Evolutionary conservation across 1,140 invertebrate genomes (phyloP), one percentile per base, ranked within the genome.

Genomic region (Limonius californicus): DNA sequence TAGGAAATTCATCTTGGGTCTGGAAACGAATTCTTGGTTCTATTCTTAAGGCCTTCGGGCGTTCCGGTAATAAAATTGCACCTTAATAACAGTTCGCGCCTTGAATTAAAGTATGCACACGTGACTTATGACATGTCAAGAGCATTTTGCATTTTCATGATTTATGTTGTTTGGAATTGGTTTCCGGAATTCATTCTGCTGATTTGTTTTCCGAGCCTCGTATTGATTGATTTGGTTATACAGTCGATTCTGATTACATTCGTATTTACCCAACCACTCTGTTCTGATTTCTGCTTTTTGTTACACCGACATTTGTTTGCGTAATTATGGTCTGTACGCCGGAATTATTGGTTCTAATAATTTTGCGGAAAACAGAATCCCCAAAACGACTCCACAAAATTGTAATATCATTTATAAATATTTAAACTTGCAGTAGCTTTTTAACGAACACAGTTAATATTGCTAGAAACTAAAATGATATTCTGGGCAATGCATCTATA

Each of bases 111-210:
- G 60, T 68, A 63, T 68, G 62, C 67, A 68, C 59, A 66, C 67
- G 62, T 68, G 62, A 68, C 67, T 66, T 68, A 68, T 63, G 67
- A 64, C 60, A 68, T 61, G 67, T 66, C 67, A 68, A 42, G 57
- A 66, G 54, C 67, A 66, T 68, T 68, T 68, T 68, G 67, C 64
- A 68, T 68, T 66, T 61, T 39, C 15, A 54, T 70, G 69, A 70
- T 70, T 70, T 70, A 70, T 70, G 64, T 64, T 67, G 61, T 68
- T 70, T 65, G 67, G 67, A 70, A 70, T 70, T 70, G 69, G 69
- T 70, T 70, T 63, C 58, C 67, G 62, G 61, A 68, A 70, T 68
- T 63, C 67, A 61, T 67, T 68, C 64, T 64, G 59, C 66, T 65
- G 69, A 68, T 67, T 70, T 50, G 45, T 50, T 50, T 50, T 66